Conservation (phyloP, 2,797 vertebrate species). For the Lophura swinhoii region DNA sequence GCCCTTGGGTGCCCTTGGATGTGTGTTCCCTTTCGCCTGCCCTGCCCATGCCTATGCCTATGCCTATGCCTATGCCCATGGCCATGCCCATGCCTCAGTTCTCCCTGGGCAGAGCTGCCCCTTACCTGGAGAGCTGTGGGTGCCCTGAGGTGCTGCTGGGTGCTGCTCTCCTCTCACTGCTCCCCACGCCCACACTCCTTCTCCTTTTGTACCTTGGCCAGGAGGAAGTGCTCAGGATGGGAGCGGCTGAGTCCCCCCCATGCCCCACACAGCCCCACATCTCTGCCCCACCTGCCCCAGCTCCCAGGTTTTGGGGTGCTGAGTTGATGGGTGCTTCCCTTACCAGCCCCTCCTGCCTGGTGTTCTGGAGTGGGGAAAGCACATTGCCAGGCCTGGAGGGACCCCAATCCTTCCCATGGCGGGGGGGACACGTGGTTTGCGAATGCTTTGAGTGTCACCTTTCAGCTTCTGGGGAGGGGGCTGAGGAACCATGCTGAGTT, state of each 20-base stretch:
- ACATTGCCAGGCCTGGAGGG: neutral
- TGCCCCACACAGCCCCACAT: accelerated
- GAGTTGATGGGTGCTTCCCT: neutral
- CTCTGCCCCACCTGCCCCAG: accelerated
- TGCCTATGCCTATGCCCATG: neutral
- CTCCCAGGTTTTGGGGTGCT: neutral
- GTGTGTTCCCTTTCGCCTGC: neutral
- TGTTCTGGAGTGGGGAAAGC: neutral
- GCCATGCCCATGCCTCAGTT: neutral
- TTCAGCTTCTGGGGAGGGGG: neutral
- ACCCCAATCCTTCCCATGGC: neutral
- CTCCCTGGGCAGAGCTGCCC: neutral
- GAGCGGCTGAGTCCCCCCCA: neutral
- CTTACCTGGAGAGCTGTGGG: slow-evolving; percentile 44
- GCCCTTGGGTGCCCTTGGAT: neutral
- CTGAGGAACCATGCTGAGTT: accelerated
- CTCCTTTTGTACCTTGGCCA: slow-evolving; percentile 36
- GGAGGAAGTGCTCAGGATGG: slow-evolving; percentile 13
- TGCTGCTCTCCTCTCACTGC: neutral
- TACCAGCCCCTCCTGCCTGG: neutral
- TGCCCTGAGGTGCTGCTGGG: accelerated
- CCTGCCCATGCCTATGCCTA: neutral
- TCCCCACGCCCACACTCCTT: neutral
- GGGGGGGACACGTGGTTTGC: neutral
- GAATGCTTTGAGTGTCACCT: neutral